phyloP scores from a whole-genome alignment of 2,888 invertebrate species.

The Drosophila subsilvestris region DNA sequence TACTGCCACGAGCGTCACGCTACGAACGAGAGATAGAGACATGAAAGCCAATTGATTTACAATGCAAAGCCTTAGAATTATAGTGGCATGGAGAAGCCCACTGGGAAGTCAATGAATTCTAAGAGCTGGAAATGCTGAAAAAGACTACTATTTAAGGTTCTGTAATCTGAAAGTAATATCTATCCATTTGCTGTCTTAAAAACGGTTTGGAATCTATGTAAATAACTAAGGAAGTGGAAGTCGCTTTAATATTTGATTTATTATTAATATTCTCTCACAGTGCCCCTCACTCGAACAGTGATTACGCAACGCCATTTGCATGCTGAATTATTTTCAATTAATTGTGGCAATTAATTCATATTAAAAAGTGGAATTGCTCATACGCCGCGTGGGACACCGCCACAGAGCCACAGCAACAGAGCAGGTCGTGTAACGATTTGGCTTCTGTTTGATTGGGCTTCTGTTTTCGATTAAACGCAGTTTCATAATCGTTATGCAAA shows the following conservation, averaged over 20 bases:
- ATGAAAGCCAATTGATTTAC: conserved; percentile 45
- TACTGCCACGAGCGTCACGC: conserved; percentile 58
- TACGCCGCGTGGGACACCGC: conserved; percentile 42
- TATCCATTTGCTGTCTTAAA: not conserved
- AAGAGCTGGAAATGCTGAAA: no score
- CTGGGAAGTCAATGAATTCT: no score
- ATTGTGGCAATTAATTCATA: conserved; percentile 48
- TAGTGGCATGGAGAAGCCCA: not conserved
- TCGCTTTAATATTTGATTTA: not conserved
- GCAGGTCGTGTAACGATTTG: conserved; percentile 8
- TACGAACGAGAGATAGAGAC: conserved; percentile 22
- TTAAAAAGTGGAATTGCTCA: conserved; percentile 41
- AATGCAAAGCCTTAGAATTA: not conserved
- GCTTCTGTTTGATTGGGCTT: conserved; percentile 32
- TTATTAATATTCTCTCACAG: not conserved
- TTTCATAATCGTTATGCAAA: conserved; percentile 45
- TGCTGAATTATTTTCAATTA: conserved; percentile 31
- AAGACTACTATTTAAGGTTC: not conserved
- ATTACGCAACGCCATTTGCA: conserved; percentile 21
- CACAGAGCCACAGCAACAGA: conserved; percentile 2
- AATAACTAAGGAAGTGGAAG: not conserved
- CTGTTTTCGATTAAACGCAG: conserved; percentile 23
- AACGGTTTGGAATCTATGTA: not conserved
- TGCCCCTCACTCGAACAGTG: not conserved
- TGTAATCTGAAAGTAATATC: not conserved